phyloP scores from a whole-genome alignment of 1,140 invertebrate species.

The Philotrypesis tridentata region DNA sequence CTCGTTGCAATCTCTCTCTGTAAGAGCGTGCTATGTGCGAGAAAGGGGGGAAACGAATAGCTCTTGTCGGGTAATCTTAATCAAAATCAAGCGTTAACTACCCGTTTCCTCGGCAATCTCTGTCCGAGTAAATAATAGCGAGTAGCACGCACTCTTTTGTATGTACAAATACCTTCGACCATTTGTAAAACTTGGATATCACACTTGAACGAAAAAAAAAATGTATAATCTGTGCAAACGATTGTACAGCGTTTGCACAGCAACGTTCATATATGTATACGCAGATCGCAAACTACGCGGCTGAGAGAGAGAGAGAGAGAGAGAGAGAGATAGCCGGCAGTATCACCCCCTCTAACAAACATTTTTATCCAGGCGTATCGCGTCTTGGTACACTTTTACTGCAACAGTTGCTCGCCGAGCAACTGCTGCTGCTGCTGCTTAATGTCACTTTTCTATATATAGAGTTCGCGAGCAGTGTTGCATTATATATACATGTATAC shows the following conservation, averaged over 20 bases:
- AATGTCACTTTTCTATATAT: slow-evolving; percentile 44
- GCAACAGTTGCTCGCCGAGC: slow-evolving; percentile 25
- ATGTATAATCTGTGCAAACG: no score
- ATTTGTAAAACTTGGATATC: neutral
- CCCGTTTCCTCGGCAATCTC: slow-evolving; percentile 42
- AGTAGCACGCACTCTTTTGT: slow-evolving; percentile 4
- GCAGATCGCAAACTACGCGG: no score
- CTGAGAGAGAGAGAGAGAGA: no score
- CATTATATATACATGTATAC: slow-evolving; percentile 18
- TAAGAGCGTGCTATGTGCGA: neutral
- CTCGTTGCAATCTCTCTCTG: neutral
- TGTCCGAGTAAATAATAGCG: slow-evolving; percentile 43
- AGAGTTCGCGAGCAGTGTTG: slow-evolving; percentile 25
- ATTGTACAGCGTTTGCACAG: no score
- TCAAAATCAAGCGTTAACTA: slow-evolving; percentile 47
- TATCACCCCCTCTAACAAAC: no score
- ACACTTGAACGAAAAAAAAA: no score
- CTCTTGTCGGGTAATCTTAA: slow-evolving; percentile 35
- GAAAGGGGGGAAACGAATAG: neutral
- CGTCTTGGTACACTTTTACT: neutral
- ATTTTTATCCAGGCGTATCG: no score
- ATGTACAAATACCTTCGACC: neutral
- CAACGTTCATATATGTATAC: no score
- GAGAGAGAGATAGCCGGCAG: no score
- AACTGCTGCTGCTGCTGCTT: neutral